Percentiles rank a stretch among this genome's conserved stretches.
These are phyloP conservation scores for Lochmaea crataegi DNA, from an alignment of 2,888 invertebrate species.

Conservation along the genomic window DNA sequence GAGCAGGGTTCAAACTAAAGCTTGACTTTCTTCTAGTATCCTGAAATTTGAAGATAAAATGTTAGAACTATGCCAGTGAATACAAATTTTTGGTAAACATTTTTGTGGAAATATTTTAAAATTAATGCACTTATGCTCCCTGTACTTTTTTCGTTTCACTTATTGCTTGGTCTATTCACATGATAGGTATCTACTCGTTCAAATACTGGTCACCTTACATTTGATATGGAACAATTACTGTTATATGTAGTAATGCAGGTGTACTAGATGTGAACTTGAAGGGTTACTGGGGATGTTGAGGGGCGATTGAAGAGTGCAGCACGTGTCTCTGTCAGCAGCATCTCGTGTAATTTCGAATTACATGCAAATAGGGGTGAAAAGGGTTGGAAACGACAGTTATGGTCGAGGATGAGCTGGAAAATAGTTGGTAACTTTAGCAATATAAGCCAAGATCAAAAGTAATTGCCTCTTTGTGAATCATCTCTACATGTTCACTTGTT, in stretches of 20 bases:
- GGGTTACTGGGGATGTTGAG: slow-evolving; percentile 3
- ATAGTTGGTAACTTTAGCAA: slow-evolving; percentile 7
- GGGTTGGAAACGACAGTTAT: slow-evolving; percentile 18
- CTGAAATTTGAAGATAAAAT: too few species aligned
- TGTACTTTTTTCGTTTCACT: background rate
- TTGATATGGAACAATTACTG: slow-evolving; percentile 34
- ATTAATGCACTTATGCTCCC: too few species aligned
- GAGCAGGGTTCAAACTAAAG: too few species aligned
- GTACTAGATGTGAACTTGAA: slow-evolving; percentile 34
- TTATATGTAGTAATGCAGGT: slow-evolving; percentile 39
- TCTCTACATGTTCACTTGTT: too few species aligned
- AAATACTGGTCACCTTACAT: slow-evolving; percentile 22
- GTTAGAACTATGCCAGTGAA: too few species aligned
- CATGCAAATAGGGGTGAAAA: slow-evolving; percentile 42
- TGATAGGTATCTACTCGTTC: background rate
- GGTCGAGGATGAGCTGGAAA: slow-evolving; percentile 18
- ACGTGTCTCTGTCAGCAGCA: slow-evolving; percentile 42
- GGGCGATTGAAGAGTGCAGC: slow-evolving; percentile 25
- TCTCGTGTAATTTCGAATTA: slow-evolving; percentile 46
- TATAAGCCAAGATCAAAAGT: background rate
- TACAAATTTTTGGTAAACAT: too few species aligned
- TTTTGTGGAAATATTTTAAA: too few species aligned
- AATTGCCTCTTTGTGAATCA: too few species aligned
- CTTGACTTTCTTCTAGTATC: too few species aligned
- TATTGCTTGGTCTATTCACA: background rate